Conservation (phyloP, 2,113 vertebrate species). For the Chionomys nivalis region DNA sequence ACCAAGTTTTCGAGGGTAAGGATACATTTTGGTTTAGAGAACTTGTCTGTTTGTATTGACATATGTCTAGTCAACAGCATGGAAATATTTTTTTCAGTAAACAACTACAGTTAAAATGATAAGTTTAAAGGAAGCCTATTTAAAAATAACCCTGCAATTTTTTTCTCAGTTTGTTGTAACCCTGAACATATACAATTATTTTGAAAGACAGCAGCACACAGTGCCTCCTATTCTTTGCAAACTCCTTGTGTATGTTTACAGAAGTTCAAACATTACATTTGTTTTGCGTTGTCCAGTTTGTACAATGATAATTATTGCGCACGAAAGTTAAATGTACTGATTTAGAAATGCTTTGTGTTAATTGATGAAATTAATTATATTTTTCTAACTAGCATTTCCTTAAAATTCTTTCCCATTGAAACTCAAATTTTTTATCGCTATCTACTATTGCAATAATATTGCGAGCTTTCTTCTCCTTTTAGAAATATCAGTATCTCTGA, state of each 20-base stretch:
- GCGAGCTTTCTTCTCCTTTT: too few relatives aligned
- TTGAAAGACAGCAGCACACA: neutral
- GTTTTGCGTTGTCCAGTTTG: too few relatives aligned
- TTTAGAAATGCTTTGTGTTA: too few relatives aligned
- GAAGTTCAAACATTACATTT: too few relatives aligned
- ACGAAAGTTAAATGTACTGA: too few relatives aligned
- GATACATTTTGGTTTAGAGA: slow-evolving; percentile 6
- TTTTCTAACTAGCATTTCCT: too few relatives aligned
- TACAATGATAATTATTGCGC: too few relatives aligned
- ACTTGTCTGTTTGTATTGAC: neutral
- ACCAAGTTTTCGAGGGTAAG: neutral
- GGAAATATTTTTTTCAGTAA: neutral
- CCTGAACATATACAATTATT: neutral
- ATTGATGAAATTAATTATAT: too few relatives aligned
- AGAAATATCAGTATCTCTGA: too few relatives aligned
- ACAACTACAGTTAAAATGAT: neutral
- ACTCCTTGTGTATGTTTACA: neutral
- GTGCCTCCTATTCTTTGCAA: neutral
- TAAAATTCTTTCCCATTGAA: too few relatives aligned
- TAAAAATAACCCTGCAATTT: neutral
- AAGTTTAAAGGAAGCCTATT: neutral
- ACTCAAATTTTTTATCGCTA: too few relatives aligned
- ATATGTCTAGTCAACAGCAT: neutral
- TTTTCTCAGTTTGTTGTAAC: neutral
- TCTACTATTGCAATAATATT: too few relatives aligned